Percentiles rank a stretch among this genome's conserved stretches.
Evolutionary conservation across 2,888 invertebrate genomes (phyloP).

Genomic region (Stenichneumon culpator): DNA sequence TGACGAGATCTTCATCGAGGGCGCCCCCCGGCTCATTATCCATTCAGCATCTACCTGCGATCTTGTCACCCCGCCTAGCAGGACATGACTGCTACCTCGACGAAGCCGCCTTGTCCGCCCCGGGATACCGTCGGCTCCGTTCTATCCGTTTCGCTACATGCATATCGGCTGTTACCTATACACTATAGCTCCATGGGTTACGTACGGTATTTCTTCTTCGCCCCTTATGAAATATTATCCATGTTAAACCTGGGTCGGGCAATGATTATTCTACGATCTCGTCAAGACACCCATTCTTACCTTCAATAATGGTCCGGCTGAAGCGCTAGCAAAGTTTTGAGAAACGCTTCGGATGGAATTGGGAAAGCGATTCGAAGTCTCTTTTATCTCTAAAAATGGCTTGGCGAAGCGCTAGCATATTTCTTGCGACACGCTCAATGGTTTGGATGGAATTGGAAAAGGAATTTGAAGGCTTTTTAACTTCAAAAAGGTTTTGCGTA

Average conservation of each 20-base stretch:
- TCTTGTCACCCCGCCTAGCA: constrained; percentile 76
- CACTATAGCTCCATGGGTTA: constrained; percentile 25
- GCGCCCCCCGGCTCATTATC: constrained; percentile 75
- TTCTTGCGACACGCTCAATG: background rate
- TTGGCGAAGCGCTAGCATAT: background rate
- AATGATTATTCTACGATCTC: background rate
- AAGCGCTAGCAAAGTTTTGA: background rate
- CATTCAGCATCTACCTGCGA: constrained; percentile 77
- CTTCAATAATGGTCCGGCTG: background rate
- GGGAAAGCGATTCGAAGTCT: background rate
- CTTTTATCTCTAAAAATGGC: background rate
- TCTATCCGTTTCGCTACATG: constrained; percentile 42
- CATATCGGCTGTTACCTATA: constrained; percentile 41
- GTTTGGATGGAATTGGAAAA: background rate
- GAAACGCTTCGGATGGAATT: background rate
- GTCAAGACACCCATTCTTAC: background rate
- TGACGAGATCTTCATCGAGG: constrained; percentile 80
- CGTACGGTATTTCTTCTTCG: constrained; percentile 25
- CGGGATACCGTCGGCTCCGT: constrained; percentile 58
- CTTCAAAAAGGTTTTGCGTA: no score
- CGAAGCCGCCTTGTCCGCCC: constrained; percentile 55
- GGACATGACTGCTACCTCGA: constrained; percentile 66
- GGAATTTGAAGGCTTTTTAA: background rate
- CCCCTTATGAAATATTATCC: background rate
- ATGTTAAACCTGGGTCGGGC: background rate